A percentile compares a stretch with the other conserved stretches of the same genome.
phyloP scores from a whole-genome alignment of 2,113 vertebrate species.

The Catharus bicknelli region DNA sequence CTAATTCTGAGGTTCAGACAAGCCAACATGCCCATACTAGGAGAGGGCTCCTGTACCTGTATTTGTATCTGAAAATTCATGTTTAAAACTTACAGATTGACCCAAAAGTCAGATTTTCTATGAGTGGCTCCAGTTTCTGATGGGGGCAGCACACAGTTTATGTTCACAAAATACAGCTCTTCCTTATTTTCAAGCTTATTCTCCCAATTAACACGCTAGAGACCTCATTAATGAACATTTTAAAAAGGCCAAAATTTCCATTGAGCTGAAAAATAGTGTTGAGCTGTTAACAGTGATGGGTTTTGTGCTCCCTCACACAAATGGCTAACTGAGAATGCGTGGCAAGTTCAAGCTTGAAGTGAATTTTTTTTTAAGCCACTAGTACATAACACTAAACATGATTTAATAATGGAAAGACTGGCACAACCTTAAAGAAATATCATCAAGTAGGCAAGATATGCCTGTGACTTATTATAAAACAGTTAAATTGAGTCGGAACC shows the following conservation, averaged over 20 bases:
- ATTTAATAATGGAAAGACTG: conserved; percentile 69
- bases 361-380: conserved; percentile 47
- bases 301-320: conserved; percentile 49
- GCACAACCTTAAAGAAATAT: conserved; percentile 63
- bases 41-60: not conserved
- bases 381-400: conserved; percentile 55
- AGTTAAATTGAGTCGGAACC: conserved; percentile 48
- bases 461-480: conserved; percentile 57
- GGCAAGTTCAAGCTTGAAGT: conserved; percentile 57
- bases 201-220: not conserved
- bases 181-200: not conserved
- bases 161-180: not conserved
- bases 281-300: not conserved
- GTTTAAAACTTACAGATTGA: not conserved
- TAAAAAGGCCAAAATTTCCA: not conserved
- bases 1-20: not conserved
- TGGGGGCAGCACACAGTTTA: not conserved
- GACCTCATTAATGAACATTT: not conserved
- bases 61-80: not conserved
- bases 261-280: not conserved
- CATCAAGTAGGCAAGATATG: conserved; percentile 56
- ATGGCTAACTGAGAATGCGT: conserved; percentile 29
- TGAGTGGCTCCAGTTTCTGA: not conserved
- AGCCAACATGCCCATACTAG: rapidly evolving
- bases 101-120: not conserved